A percentile compares a stretch with the other conserved stretches of the same genome.
These are phyloP conservation scores for Periplaneta americana DNA, from an alignment of 1,140 invertebrate genomes.

Conservation along the genomic window DNA sequence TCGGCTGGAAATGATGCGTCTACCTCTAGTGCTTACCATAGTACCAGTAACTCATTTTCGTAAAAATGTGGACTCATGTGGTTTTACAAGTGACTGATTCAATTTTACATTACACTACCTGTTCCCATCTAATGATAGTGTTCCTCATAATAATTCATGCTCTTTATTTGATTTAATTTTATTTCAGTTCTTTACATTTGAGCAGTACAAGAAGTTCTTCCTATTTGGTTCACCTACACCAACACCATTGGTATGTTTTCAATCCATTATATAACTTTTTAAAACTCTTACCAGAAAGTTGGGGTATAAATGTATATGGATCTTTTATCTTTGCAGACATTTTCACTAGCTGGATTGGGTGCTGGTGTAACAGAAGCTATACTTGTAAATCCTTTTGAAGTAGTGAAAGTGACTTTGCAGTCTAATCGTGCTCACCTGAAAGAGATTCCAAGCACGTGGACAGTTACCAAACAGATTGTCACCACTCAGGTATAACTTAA, in stretches of 20 bases:
- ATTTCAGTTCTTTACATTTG: slow-evolving; percentile 80
- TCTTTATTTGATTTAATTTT: slow-evolving; percentile 21
- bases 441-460: slow-evolving; percentile 63
- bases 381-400: slow-evolving; percentile 91
- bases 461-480: slow-evolving; percentile 74
- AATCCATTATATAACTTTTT: not conserved
- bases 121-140: too few relatives aligned
- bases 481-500: slow-evolving; percentile 44
- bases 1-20: too few relatives aligned
- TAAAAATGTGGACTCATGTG: too few relatives aligned
- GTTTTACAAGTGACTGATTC: too few relatives aligned
- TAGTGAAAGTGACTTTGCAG: slow-evolving; percentile 84
- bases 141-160: not conserved
- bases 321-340: slow-evolving; percentile 56
- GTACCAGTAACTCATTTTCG: too few relatives aligned
- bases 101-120: too few relatives aligned
- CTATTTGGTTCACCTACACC: slow-evolving; percentile 64
- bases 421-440: slow-evolving; percentile 51
- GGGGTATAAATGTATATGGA: too few relatives aligned
- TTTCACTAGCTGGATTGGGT: slow-evolving; percentile 76
- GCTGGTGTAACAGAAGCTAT: slow-evolving; percentile 85
- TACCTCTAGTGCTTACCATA: too few relatives aligned
- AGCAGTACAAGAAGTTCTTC: slow-evolving; percentile 85
- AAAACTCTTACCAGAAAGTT: too few relatives aligned
- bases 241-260: slow-evolving; percentile 57